These are phyloP conservation scores for Crotalus viridis DNA, from an alignment of 2,113 vertebrate genomes.

Conservation along the genomic window DNA sequence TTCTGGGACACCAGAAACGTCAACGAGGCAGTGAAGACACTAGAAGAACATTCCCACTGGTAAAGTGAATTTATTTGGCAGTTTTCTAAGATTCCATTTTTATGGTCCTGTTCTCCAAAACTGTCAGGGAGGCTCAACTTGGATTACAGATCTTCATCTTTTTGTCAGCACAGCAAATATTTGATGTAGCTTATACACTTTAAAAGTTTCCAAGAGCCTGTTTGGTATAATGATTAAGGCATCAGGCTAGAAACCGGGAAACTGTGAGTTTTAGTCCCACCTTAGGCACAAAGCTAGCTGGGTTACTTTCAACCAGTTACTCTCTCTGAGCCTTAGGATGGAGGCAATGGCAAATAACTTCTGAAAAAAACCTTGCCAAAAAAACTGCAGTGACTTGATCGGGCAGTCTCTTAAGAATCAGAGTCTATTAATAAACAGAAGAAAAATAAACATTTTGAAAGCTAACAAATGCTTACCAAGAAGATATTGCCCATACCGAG, in stretches of 20 bases:
- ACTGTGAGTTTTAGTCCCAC: not conserved
- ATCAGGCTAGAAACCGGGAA: not conserved
- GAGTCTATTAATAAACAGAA: not conserved
- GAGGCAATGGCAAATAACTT: not conserved
- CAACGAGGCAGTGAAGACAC: slow-evolving; percentile 86
- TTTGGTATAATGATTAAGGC: not conserved
- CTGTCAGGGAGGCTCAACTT: slow-evolving; percentile 39
- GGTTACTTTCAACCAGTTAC: not conserved
- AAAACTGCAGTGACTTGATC: not conserved
- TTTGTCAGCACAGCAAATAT: slow-evolving; percentile 35
- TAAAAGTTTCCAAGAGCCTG: not conserved
- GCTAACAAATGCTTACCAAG: slow-evolving; percentile 5
- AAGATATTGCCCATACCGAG: not conserved
- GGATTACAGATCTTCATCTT: slow-evolving; percentile 40
- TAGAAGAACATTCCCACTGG: slow-evolving; percentile 99
- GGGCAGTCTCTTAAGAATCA: not conserved
- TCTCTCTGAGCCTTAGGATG: not conserved
- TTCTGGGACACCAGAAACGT: slow-evolving; percentile 96
- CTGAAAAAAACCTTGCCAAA: not conserved
- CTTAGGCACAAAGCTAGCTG: not conserved
- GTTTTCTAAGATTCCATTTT: slow-evolving; percentile 43
- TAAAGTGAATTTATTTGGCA: slow-evolving; percentile 59
- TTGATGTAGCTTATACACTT: slow-evolving; percentile 36
- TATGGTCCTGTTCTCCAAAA: slow-evolving; percentile 45
- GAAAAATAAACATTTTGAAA: slow-evolving; percentile 21